Conservation (phyloP, 2,888 invertebrate species). For the Andrena praecox region DNA sequence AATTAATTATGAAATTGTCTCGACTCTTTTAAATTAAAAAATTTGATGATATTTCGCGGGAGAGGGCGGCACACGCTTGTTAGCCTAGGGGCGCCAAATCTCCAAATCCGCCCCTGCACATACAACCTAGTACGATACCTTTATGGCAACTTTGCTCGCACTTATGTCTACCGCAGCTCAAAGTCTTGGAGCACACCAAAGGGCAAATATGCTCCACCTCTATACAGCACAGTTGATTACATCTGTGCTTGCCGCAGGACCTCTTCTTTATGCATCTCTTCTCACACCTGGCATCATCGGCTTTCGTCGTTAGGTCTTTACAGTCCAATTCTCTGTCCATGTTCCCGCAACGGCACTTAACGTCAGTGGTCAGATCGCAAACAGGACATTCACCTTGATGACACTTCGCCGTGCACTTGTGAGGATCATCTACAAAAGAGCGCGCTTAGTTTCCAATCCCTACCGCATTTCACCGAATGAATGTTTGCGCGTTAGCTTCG, state of each 20-base stretch:
- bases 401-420: slow-evolving; percentile 89
- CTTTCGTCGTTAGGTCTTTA: slow-evolving; percentile 89
- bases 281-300: slow-evolving; percentile 93
- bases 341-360: slow-evolving; percentile 94
- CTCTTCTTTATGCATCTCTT: slow-evolving; percentile 96
- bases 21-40: no score
- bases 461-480: not conserved
- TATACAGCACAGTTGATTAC: slow-evolving; percentile 95
- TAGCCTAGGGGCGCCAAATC: no score
- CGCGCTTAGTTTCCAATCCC: not conserved
- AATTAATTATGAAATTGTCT: no score
- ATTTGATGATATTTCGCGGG: no score
- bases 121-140: slow-evolving; percentile 85
- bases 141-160: slow-evolving; percentile 96
- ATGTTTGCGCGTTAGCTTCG: not conserved
- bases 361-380: slow-evolving; percentile 90
- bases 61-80: no score
- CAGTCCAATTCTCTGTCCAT: slow-evolving; percentile 94
- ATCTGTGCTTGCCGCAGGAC: slow-evolving; percentile 95
- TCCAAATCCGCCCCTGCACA: no score
- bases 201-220: slow-evolving; percentile 95
- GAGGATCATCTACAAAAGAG: slow-evolving; percentile 86
- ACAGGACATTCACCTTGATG: slow-evolving; percentile 91
- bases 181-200: slow-evolving; percentile 91
- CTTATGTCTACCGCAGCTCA: slow-evolving; percentile 95